Evolutionary conservation across 2,888 invertebrate species (phyloP).

Genomic region (Cheilosia impressa): DNA sequence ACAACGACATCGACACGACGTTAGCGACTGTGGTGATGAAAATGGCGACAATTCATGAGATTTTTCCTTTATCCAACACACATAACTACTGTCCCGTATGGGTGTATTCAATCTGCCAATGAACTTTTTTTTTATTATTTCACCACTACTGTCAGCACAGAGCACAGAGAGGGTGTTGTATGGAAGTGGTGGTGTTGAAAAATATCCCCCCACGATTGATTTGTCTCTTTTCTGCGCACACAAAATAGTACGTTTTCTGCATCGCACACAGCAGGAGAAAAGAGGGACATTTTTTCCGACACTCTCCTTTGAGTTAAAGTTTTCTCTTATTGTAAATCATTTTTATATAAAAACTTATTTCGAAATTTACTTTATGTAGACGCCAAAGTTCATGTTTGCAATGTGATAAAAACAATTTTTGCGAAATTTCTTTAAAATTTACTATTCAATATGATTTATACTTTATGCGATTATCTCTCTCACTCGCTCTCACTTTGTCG

Average conservation of each 20-base stretch:
- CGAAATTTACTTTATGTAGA: slow-evolving; percentile 51
- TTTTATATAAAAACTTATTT: slow-evolving; percentile 55
- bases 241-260: slow-evolving; percentile 36
- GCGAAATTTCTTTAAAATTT: background rate
- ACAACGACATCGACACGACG: slow-evolving; percentile 79
- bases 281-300: slow-evolving; percentile 49
- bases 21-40: slow-evolving; percentile 80
- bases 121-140: slow-evolving; percentile 16
- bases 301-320: slow-evolving; percentile 47
- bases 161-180: slow-evolving; percentile 39
- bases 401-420: background rate
- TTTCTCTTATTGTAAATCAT: slow-evolving; percentile 41
- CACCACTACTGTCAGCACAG: slow-evolving; percentile 45
- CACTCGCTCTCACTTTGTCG: slow-evolving; percentile 31
- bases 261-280: slow-evolving; percentile 47
- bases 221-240: slow-evolving; percentile 52
- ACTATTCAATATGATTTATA: slow-evolving; percentile 3
- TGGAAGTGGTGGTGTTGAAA: slow-evolving; percentile 48
- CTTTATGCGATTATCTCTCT: slow-evolving; percentile 1
- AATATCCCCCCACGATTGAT: slow-evolving; percentile 54
- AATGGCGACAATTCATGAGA: slow-evolving; percentile 78
- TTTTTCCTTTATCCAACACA: slow-evolving; percentile 63
- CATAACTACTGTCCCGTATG: slow-evolving; percentile 5
- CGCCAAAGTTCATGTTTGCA: slow-evolving; percentile 3
- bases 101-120: slow-evolving; percentile 28